Conservation (phyloP, 2,797 vertebrate genomes). For the Megaceryle alcyon region DNA sequence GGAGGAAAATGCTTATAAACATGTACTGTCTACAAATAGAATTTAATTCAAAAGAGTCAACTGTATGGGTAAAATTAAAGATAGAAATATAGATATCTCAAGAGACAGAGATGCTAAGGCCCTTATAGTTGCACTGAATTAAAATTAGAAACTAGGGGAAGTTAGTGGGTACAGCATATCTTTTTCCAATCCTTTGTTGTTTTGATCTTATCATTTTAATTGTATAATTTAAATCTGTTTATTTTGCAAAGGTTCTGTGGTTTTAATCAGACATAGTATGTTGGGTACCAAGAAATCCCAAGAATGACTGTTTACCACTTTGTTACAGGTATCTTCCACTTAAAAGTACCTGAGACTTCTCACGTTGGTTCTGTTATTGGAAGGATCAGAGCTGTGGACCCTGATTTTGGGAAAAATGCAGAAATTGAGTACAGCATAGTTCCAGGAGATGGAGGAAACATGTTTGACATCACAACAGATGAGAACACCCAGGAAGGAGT, state of each 20-base stretch:
- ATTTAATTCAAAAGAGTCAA: background rate
- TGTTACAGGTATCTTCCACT: constrained; percentile 92
- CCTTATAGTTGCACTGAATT: background rate
- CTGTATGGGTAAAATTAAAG: background rate
- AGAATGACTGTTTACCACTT: constrained; percentile 9
- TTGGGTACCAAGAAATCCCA: background rate
- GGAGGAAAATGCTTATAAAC: background rate
- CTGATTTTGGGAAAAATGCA: constrained; percentile 93
- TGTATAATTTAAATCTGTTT: background rate
- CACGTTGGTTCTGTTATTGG: constrained; percentile 90
- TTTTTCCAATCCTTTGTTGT: background rate
- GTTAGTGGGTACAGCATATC: background rate
- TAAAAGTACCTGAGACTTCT: constrained; percentile 94
- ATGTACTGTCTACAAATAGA: background rate
- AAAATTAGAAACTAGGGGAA: background rate
- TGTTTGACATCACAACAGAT: constrained; percentile 95
- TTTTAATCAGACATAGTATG: background rate
- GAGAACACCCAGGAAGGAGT: constrained; percentile 95
- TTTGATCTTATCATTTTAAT: background rate
- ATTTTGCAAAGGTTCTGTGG: background rate
- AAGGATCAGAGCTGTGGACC: constrained; percentile 95
- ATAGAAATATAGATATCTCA: background rate
- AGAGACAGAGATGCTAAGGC: background rate
- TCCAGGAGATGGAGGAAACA: constrained; percentile 93
- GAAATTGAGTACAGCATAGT: constrained; percentile 98